Base-by-base conservation (phyloP, 2,888 invertebrate genomes). In the Synergus itoensis region DNA sequence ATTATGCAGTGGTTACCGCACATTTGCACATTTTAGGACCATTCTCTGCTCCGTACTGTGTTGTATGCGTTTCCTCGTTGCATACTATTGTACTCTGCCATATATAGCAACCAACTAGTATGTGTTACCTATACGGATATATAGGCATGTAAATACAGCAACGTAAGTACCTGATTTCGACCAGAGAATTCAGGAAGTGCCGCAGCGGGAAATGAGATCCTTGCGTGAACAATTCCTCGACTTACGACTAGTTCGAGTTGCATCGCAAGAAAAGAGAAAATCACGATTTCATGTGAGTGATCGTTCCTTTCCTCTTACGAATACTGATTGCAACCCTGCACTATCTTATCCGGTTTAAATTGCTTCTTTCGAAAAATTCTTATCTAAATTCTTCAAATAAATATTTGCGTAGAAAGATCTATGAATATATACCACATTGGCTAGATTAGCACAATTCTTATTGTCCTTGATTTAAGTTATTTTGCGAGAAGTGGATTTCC, bases 151-250 rank as follows among this genome's bases (percentile, higher is more conserved):
- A 73, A 80, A 82, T 79, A 83, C 79, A 79, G 85, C 76, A 83
- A 21, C 82, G 78, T 82, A 79, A 76, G 82, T 83, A 77, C 80
- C 79, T 79, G 77, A 80, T 79, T 84, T 78, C 76, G 78, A 64
- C 83, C 63, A 82, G 84, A 83, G 81, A 79, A 87, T 86, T 79
- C 84, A 81, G 82, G 81, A 86, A 86, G 83, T 85, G 81, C 77
- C 76, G 81, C 83, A 81, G 64, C 79, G 79, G 87, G 84, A 87
- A 88, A 88, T 85, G 87, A 87, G 87, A 82, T 87, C 84, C 84
- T 88, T 86, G 87, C 86, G 86, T 87, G 87, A 87, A 87, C 86
- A 84, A 84, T 85, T 79, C 45, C 45, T 21, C 18, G 21, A 67
- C 67, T 43, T 67, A 21, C 0, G 62, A 28, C 62, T 28, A 28